Percentiles rank a stretch among this genome's conserved stretches.
Evolutionary conservation across 2,797 vertebrate species (phyloP).

Genomic region (Lepus townsendii): DNA sequence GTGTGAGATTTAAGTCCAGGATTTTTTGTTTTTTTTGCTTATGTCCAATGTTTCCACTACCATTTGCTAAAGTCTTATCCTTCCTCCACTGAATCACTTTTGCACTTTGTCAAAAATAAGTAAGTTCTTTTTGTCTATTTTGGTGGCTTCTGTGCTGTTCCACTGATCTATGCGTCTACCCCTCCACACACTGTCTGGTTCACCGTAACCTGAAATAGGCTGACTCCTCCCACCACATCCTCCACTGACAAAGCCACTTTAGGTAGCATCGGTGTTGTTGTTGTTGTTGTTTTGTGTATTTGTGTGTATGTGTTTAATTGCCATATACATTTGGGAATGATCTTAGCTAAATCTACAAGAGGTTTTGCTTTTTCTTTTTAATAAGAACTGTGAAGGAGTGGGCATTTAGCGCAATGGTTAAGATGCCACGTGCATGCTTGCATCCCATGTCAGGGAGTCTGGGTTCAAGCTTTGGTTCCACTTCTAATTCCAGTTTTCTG

Average conservation of each 20-base stretch:
- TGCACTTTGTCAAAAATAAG: not conserved
- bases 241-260: not conserved
- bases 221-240: not conserved
- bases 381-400: not conserved
- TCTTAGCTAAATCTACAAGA: not conserved
- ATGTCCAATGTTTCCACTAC: not conserved
- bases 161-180: not conserved
- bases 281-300: not conserved
- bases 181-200: not conserved
- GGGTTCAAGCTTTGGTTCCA: no score
- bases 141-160: not conserved
- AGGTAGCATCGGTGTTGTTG: not conserved
- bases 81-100: not conserved
- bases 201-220: not conserved
- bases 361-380: not conserved
- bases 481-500: no score
- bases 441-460: no score
- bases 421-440: no score
- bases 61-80: not conserved
- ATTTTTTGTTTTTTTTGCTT: not conserved
- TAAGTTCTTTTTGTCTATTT: not conserved
- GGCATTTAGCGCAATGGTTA: no score
- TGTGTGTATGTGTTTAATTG: not conserved
- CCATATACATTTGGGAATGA: not conserved
- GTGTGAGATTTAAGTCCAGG: not conserved